Base-by-base conservation (phyloP, 2,888 invertebrate species). In the Agrilus cyanescens region DNA sequence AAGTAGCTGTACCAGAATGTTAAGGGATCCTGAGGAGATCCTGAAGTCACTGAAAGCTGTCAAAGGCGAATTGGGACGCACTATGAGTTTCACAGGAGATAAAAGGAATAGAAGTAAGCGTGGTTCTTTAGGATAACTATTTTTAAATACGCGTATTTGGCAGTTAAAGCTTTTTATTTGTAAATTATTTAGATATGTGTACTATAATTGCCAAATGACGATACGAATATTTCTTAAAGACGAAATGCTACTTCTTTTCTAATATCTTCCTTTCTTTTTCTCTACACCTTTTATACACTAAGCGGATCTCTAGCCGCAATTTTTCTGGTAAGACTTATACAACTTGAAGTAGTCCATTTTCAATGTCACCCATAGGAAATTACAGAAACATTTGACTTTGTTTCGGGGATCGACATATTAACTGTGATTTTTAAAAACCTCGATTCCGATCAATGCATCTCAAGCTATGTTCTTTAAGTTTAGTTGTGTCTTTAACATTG, bases 11-110 rank as follows among this genome's bases (percentile, higher is more conserved):
- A 82, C 83, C 34, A 78, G 85, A 33, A 68, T 71, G 50, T 59
- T 71, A 50, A 78, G 85, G 54, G 86, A 87, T 67, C 86, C 86
- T 1, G 87, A 88, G 62, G 87, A 88, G 67, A 85, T 88, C 55
- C 66, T 88, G 50, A 82, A 84, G 55, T 83, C 81, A 20, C 67
- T 87, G 53, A 87, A 86, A 59, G 81, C 82, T 44, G 86, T 86
- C 50, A 82, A 84, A 60, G 86, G 85, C 39, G 86, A 88, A 62
- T 72, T 87, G 35, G 85, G 84, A 41, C 75, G 87, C 45, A 85
- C 86, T 41, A 82, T 86, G 75, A 88, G 87, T 59, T 73, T 88
- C 53, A 78, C 82, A 50, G 80, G 78, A 40, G 68, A 70, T 18
- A 72, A 71, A 48, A 66, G 71, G 56, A 80, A 82, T 56, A 74